phyloP scores from a whole-genome alignment of 2,797 vertebrate species.

The Muscicapa striata region DNA sequence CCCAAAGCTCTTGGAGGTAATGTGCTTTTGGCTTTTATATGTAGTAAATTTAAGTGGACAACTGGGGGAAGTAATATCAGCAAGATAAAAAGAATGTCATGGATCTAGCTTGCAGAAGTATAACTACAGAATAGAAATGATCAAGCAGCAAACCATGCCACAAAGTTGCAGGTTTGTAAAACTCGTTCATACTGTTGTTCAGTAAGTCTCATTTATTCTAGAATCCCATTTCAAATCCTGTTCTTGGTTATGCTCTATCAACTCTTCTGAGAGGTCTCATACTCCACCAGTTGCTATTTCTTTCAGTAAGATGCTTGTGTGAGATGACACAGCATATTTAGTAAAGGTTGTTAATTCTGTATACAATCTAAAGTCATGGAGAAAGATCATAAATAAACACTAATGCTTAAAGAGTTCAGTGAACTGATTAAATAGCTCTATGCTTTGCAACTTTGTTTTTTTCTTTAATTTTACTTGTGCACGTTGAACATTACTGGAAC shows the following conservation, averaged over 20 bases:
- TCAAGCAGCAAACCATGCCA: not conserved
- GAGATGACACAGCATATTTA: not conserved
- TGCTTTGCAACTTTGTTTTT: not conserved
- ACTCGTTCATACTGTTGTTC: not conserved
- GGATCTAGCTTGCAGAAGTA: not conserved
- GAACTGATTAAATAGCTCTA: not conserved
- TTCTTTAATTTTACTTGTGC: not conserved
- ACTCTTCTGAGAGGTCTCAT: not conserved
- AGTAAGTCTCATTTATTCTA: not conserved
- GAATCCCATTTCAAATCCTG: not conserved
- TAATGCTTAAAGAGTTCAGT: not conserved
- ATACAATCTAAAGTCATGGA: not conserved
- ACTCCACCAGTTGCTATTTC: not conserved
- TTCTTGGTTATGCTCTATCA: not conserved
- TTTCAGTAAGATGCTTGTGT: not conserved
- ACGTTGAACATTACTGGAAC: not conserved
- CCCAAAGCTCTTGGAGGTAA: constrained; percentile 11
- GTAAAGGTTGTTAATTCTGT: not conserved
- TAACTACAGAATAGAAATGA: not conserved
- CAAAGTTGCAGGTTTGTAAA: not conserved
- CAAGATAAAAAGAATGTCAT: not conserved
- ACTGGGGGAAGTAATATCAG: not conserved
- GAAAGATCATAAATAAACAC: not conserved
- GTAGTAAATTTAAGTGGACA: constrained; percentile 37
- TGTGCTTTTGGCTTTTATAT: constrained; percentile 7